These are phyloP conservation scores for Brachypodius melanocephalos DNA, from an alignment of 2,113 vertebrate genomes.

Conservation along the genomic window DNA sequence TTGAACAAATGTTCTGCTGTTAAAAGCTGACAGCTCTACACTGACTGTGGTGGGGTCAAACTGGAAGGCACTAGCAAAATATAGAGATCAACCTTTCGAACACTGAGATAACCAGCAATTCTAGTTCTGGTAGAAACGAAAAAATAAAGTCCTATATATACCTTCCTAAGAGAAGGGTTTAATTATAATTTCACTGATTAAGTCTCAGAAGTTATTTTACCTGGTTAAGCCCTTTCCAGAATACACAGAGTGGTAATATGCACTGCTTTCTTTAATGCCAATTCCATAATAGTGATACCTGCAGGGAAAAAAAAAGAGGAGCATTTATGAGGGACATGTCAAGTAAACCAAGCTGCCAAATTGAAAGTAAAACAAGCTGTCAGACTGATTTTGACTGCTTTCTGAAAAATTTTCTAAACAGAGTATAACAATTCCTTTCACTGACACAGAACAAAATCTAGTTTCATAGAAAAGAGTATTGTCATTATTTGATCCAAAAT, in stretches of 20 bases:
- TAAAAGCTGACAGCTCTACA: not conserved
- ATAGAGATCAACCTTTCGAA: not conserved
- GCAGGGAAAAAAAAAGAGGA: not conserved
- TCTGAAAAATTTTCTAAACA: not conserved
- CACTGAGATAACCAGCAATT: not conserved
- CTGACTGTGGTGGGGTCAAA: not conserved
- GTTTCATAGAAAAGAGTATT: not conserved
- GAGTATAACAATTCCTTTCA: not conserved
- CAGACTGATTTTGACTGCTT: not conserved
- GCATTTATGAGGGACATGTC: not conserved
- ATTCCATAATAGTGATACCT: conserved; percentile 99
- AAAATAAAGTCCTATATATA: not conserved
- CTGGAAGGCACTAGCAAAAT: not conserved
- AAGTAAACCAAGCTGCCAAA: not conserved
- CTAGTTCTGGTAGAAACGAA: not conserved
- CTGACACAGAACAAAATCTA: not conserved
- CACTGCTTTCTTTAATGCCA: conserved; percentile 98
- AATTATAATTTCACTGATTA: not conserved
- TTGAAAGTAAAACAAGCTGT: not conserved
- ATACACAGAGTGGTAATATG: conserved; percentile 97
- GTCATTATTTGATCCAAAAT: not conserved
- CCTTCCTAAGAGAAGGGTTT: not conserved
- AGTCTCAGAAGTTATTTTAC: conserved; percentile 68
- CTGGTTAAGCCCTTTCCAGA: conserved; percentile 98
- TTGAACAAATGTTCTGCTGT: not conserved